These are phyloP conservation scores for Ephydatia muelleri DNA, from an alignment of 37 sponge, comb jelly and placozoan species.

Conservation along the genomic window DNA sequence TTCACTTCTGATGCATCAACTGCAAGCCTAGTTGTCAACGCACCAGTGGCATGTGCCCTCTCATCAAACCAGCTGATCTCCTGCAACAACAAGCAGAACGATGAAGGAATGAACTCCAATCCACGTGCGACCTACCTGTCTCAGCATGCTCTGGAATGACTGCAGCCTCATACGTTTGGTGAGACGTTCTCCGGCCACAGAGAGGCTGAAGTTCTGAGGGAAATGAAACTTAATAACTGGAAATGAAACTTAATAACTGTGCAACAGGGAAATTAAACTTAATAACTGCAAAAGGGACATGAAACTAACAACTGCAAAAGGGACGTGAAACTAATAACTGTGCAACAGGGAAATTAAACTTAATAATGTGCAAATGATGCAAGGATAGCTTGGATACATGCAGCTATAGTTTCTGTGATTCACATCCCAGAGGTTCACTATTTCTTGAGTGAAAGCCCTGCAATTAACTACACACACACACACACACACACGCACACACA, in stretches of 20 bases:
- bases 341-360: not conserved
- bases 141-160: slow-evolving; percentile 75
- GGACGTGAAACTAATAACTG: not conserved
- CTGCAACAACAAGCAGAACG: not conserved
- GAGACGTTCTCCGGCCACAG: slow-evolving; percentile 73
- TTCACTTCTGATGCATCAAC: slow-evolving; percentile 90
- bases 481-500: slow-evolving; percentile 37
- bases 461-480: slow-evolving; percentile 63
- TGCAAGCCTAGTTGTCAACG: slow-evolving; percentile 81
- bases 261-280: not conserved
- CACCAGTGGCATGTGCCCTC: slow-evolving; percentile 67
- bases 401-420: slow-evolving; percentile 53
- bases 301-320: not conserved
- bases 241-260: not conserved
- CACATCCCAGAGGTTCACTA: slow-evolving; percentile 70
- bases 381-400: slow-evolving; percentile 8
- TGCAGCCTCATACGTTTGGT: slow-evolving; percentile 71
- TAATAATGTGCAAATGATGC: not conserved
- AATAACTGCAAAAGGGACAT: not conserved
- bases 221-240: not conserved
- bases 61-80: slow-evolving; percentile 89
- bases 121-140: slow-evolving; percentile 29
- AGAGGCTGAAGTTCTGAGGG: slow-evolving; percentile 52
- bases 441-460: too few relatives aligned
- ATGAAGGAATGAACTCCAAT: too few relatives aligned